Base-by-base conservation (phyloP, 2,797 vertebrate genomes). In the Acomys russatus region DNA sequence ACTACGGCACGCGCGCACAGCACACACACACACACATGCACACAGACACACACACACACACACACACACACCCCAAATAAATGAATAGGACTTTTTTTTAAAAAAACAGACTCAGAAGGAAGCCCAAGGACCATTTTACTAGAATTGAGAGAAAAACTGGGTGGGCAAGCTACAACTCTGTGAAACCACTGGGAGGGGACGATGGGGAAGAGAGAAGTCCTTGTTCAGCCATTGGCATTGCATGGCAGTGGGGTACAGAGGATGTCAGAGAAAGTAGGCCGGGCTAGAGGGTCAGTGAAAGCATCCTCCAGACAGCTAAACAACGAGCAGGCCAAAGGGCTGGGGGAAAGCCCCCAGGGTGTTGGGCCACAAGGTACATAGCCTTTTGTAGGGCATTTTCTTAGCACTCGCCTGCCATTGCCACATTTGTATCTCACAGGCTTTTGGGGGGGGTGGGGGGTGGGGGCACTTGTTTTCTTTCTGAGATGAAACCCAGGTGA, bases 1-100 rank as follows among this genome's bases (percentile, higher is more conserved):
- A 44, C 68, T 9, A 0, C 30, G n/a, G 51, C 9, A 6, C 2
- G 0, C 28, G 33, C 11, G 1, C 12, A 2, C 6, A 2, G 0
- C 28, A 8, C n/a, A 2, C 7, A n/a, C 6, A 35, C n/a, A 28
- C 23, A 25, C 6, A 9, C 12, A 28, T 56, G 30, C 61, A 84
- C 80, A 64, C 61, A 3, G 4, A 18, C 61, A 4, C 38, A 84
- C 80, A 64, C 61, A 3, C 9, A 18, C 61, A 4, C 38, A 28
- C 28, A 0, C 14, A 28, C 44, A 30, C 38, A 84, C 82, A 64
- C 61, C 1, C 9, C 44, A 44, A 44, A 44, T 44, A 44, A 18
- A 38, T 10, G 44, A 28, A 51, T 78, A 78, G 9, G 30, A 49
- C 22, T 49, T 33, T 56, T 38, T 20, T 44, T n/a, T n/a, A n/a